phyloP scores from a whole-genome alignment of 2,113 vertebrate genomes.

The Callionymus lyra region DNA sequence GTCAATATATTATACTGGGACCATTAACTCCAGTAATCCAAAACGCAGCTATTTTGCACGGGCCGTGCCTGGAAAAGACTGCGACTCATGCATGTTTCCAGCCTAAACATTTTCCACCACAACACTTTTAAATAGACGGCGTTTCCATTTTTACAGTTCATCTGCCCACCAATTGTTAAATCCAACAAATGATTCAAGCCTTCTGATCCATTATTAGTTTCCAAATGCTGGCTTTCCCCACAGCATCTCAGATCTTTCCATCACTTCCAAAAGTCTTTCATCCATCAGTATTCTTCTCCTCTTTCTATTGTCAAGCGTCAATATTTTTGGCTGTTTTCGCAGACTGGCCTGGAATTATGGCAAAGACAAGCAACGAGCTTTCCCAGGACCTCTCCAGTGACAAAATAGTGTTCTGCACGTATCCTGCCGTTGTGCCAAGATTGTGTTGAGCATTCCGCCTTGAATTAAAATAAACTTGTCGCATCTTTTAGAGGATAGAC shows the following conservation, averaged over 20 bases:
- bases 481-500: constrained; percentile 6
- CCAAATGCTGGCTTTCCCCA: constrained; percentile 43
- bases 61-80: constrained; percentile 35
- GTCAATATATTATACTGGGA: constrained; percentile 34
- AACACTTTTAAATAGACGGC: constrained; percentile 55
- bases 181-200: constrained; percentile 42
- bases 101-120: constrained; percentile 45
- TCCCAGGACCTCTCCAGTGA: neutral
- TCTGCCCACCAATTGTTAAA: constrained; percentile 55
- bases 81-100: constrained; percentile 49
- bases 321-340: neutral
- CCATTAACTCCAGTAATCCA: constrained; percentile 37
- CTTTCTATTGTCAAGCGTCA: constrained; percentile 35
- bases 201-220: constrained; percentile 44
- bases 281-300: constrained; percentile 26
- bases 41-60: constrained; percentile 37
- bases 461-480: neutral
- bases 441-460: neutral
- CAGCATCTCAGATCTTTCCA: constrained; percentile 36
- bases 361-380: neutral
- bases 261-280: constrained; percentile 34
- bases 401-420: too few relatives aligned
- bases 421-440: too few relatives aligned
- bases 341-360: neutral
- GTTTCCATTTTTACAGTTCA: constrained; percentile 59